Evolutionary conservation across 1,140 invertebrate species (phyloP).

Genomic region (Drosophila murphyi): DNA sequence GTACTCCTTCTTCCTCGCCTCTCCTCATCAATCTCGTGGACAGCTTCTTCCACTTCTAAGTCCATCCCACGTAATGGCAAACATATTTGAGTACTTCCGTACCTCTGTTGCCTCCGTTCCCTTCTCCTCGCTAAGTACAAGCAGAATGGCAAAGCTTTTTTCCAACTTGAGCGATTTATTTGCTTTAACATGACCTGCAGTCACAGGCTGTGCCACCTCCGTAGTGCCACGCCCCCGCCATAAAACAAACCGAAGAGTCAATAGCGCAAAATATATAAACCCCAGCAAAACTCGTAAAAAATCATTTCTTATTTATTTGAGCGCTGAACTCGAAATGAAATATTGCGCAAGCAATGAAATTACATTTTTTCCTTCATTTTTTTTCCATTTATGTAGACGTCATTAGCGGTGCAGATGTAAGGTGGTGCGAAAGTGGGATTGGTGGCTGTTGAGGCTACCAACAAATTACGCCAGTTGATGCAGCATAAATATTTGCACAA

Average conservation of each 20-base stretch:
- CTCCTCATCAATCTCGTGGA: constrained; percentile 24
- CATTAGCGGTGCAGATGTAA: constrained; percentile 45
- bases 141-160: constrained; percentile 31
- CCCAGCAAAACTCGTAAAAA: constrained; percentile 61
- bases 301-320: constrained; percentile 79
- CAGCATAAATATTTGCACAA: constrained; percentile 61
- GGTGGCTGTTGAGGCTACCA: background rate
- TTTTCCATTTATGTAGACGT: constrained; percentile 25
- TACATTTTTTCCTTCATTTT: constrained; percentile 51
- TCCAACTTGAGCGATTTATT: constrained; percentile 74
- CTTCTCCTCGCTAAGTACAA: background rate
- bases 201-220: constrained; percentile 14
- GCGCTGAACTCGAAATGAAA: constrained; percentile 72
- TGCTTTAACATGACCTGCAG: constrained; percentile 62
- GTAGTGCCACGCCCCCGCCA: background rate
- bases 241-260: constrained; percentile 72
- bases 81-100: constrained; percentile 50
- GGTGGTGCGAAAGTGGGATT: background rate
- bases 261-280: constrained; percentile 51
- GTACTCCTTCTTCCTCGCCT: background rate
- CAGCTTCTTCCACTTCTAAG: constrained; percentile 34
- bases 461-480: constrained; percentile 29
- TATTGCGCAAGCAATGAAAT: constrained; percentile 74
- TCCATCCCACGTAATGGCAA: constrained; percentile 47
- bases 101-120: background rate